These are phyloP conservation scores for Ahaetulla prasina DNA, from an alignment of 2,113 vertebrate species.

Conservation along the genomic window DNA sequence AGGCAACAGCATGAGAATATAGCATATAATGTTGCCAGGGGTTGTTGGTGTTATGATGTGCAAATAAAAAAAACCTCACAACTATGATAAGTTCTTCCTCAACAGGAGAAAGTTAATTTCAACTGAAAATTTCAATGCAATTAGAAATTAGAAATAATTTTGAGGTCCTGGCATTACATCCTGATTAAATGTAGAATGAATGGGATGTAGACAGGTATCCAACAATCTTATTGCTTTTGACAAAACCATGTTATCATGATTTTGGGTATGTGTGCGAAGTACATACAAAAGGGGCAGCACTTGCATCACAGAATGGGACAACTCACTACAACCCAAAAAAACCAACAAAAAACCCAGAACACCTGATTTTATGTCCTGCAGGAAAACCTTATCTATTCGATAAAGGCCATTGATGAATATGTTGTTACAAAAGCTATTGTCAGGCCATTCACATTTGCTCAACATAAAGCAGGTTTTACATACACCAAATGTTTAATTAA, in stretches of 20 bases:
- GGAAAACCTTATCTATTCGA: constrained; percentile 28
- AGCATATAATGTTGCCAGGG: neutral
- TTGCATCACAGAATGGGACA: neutral
- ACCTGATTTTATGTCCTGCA: constrained; percentile 32
- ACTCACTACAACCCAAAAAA: neutral
- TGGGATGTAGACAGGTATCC: neutral
- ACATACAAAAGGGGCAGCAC: neutral
- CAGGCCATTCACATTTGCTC: constrained; percentile 58
- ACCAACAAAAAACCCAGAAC: neutral
- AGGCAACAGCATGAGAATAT: neutral
- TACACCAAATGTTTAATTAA: constrained; percentile 68
- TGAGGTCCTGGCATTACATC: neutral
- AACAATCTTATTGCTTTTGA: neutral
- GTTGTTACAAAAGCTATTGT: constrained; percentile 53
- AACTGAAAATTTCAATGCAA: neutral
- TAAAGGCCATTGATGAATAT: constrained; percentile 45
- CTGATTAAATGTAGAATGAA: neutral
- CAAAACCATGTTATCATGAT: neutral
- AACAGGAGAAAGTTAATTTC: neutral
- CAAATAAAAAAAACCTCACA: neutral
- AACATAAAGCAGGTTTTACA: constrained; percentile 56
- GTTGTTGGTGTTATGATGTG: neutral
- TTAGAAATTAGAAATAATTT: neutral
- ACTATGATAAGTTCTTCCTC: neutral
- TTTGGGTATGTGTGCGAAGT: neutral